Conservation (phyloP, 2,797 vertebrate species). For the Cyclopterus lumpus region DNA sequence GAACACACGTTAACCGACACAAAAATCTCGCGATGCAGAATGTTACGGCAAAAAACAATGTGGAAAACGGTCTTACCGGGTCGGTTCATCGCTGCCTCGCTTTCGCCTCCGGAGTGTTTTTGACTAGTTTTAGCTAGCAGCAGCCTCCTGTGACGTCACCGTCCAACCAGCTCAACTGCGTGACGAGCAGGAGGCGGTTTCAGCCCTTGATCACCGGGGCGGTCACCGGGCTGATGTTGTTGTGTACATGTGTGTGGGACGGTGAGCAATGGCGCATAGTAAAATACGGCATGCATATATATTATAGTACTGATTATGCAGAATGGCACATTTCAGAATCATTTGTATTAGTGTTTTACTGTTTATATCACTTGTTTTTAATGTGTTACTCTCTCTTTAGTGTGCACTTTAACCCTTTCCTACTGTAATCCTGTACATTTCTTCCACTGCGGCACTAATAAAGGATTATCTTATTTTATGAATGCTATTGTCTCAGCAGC, state of each 20-base stretch:
- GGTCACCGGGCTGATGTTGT: slow-evolving; percentile 9
- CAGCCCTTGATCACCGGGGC: slow-evolving; percentile 35
- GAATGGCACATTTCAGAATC: neutral
- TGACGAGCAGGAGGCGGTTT: neutral
- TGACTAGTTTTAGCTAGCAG: neutral
- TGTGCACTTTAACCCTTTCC: no score
- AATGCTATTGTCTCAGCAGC: neutral
- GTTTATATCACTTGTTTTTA: no score
- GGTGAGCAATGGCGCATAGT: neutral
- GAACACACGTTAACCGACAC: neutral
- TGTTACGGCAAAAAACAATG: accelerated
- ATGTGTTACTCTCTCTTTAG: no score
- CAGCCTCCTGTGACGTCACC: slow-evolving; percentile 5
- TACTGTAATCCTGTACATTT: no score
- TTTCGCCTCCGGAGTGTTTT: slow-evolving; percentile 21
- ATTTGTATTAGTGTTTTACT: no score
- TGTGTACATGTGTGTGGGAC: neutral
- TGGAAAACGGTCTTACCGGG: slow-evolving; percentile 56
- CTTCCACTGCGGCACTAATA: no score
- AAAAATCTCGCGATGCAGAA: neutral
- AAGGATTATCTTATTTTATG: no score
- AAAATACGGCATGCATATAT: neutral
- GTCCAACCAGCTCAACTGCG: slow-evolving; percentile 32
- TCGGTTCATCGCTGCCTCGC: slow-evolving; percentile 66
- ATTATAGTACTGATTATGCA: neutral